Conservation (phyloP, 2,888 invertebrate genomes). For the Rhyacophila evoluta region DNA sequence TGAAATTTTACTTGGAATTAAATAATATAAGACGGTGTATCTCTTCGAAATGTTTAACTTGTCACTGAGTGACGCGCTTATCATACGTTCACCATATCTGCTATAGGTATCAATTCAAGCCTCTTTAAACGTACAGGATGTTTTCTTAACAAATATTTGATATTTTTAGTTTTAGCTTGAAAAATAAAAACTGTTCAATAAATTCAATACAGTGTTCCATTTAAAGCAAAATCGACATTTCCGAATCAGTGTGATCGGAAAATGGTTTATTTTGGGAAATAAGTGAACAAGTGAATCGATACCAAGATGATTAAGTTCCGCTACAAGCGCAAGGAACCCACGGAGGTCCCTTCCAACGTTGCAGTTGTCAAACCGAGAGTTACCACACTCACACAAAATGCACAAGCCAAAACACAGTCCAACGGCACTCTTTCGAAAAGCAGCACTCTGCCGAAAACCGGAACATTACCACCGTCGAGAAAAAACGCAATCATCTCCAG, state of each 20-base stretch:
- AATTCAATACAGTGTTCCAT: slow-evolving; percentile 57
- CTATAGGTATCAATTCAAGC: too few relatives aligned
- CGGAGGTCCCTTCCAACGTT: slow-evolving; percentile 36
- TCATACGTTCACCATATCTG: too few relatives aligned
- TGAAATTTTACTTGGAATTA: too few relatives aligned
- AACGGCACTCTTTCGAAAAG: slow-evolving; percentile 43
- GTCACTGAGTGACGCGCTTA: too few relatives aligned
- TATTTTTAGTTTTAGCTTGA: too few relatives aligned
- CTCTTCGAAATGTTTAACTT: too few relatives aligned
- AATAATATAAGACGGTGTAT: too few relatives aligned
- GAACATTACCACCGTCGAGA: slow-evolving; percentile 38
- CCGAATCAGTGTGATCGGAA: slow-evolving; percentile 16
- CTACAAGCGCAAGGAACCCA: slow-evolving; percentile 73
- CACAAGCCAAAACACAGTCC: slow-evolving; percentile 28
- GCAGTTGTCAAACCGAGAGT: slow-evolving; percentile 30
- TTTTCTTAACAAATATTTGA: too few relatives aligned
- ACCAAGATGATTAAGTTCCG: slow-evolving; percentile 75
- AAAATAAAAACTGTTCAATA: slow-evolving; percentile 55
- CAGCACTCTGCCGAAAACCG: slow-evolving; percentile 34
- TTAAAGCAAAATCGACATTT: slow-evolving; percentile 47
- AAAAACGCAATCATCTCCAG: slow-evolving; percentile 46
- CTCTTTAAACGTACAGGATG: too few relatives aligned
- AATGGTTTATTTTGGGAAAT: slow-evolving; percentile 23
- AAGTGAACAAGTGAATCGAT: slow-evolving; percentile 16
- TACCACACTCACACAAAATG: slow-evolving; percentile 15